Percentiles rank a stretch among this genome's conserved stretches.
phyloP scores from a whole-genome alignment of 1,140 invertebrate species.

The Araneus ventricosus region DNA sequence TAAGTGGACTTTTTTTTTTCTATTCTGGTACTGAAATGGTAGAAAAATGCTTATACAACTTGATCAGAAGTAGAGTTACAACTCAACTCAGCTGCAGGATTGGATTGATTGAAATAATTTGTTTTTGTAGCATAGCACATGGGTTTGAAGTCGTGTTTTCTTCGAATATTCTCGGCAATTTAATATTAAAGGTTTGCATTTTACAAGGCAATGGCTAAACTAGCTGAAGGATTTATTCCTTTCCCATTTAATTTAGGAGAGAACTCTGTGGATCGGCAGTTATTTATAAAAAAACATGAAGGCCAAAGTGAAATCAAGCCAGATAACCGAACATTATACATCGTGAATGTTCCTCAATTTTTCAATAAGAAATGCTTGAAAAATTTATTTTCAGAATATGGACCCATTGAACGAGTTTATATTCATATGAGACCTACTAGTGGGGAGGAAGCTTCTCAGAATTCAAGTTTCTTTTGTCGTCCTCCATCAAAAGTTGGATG shows the following conservation, averaged over 20 bases:
- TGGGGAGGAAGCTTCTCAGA: slow-evolving; percentile 71
- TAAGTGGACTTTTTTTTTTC: no score
- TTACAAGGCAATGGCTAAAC: not conserved
- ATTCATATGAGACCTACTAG: slow-evolving; percentile 83
- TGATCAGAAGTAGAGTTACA: no score
- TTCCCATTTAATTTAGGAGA: slow-evolving; percentile 13
- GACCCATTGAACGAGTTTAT: slow-evolving; percentile 83
- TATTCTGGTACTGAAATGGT: no score
- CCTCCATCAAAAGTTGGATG: slow-evolving; percentile 82
- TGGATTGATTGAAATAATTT: no score
- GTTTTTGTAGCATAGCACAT: no score
- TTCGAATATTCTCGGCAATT: no score
- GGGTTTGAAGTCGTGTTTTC: no score
- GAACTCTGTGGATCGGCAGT: slow-evolving; percentile 1
- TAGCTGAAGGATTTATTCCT: not conserved
- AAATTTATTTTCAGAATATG: slow-evolving; percentile 84
- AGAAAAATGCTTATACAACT: no score
- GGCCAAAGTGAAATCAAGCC: slow-evolving; percentile 78
- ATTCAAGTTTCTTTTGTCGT: slow-evolving; percentile 78
- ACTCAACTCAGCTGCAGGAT: no score
- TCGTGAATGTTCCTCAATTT: slow-evolving; percentile 90
- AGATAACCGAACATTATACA: slow-evolving; percentile 79
- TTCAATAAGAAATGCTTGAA: slow-evolving; percentile 83
- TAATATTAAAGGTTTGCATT: no score
- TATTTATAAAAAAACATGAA: slow-evolving; percentile 76